Evolutionary conservation across 2,113 vertebrate species (phyloP), one percentile per base, ranked within the genome.

Genomic region (Lonchura striata): DNA sequence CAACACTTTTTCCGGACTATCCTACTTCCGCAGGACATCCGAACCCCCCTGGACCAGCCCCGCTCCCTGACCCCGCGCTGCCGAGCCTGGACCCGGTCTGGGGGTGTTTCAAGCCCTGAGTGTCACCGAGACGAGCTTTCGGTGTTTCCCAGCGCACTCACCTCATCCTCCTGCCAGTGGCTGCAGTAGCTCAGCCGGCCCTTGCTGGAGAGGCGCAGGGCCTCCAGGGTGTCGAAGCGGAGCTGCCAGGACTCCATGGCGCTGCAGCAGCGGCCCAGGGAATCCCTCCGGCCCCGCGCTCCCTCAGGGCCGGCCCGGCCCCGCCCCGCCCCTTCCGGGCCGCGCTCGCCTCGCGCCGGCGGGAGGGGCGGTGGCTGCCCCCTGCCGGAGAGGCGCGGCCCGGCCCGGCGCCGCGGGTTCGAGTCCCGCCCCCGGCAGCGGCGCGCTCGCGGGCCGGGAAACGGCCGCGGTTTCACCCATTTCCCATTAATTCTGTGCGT

Each of bases 171-270:
- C 30, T 89, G 85, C 97, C 97, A 98, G 63, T 76, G 95, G 23
- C 92, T 96, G 70, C 92, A 66, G 91, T 98, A 98, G 54, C 20
- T 87, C 47, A 98, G 97, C 50, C 4, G 97, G 50, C 98, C 98
- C 87, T 98, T 98, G 59, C 95, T 83, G 53, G 98, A 98, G 23
- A 70, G 46, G 61, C 97, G 95, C 78, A 98, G 94, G 1, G 98
- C 98, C 52, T 88, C 94, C 89, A 98, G 50, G 2, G 98, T 98
- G 41, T 97, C 92, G 97, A 97, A 98, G 64, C 97, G 97, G 3
- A 97, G 97, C 52, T 90, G n/a, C 82, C 95, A 88, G 2, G 94
- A 64, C 33, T 97, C 86, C 98, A 98, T 98, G 3, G 3, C 35
- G 0, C 13, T 0, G 5, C 16, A 0, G 23, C 0, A 30, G 52